Evolutionary conservation across 2,888 invertebrate genomes (phyloP).

Genomic region (Ochlodes sylvanus): DNA sequence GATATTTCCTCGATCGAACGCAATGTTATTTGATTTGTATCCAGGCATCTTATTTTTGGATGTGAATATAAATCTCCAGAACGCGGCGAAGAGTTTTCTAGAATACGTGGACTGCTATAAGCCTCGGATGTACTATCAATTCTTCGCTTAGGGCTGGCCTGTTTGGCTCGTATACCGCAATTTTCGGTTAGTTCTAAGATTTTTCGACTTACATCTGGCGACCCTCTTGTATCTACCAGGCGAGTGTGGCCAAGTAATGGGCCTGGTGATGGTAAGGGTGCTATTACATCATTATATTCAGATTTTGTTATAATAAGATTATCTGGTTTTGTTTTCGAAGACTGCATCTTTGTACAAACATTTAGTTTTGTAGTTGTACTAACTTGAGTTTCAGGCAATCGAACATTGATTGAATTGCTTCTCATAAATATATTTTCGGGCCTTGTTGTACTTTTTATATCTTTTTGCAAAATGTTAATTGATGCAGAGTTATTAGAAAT

Average conservation of each 20-base stretch:
- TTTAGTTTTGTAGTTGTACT: slow-evolving; percentile 65
- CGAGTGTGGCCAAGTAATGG: slow-evolving; percentile 93
- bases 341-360: slow-evolving; percentile 65
- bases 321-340: slow-evolving; percentile 81
- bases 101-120: slow-evolving; percentile 72
- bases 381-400: slow-evolving; percentile 81
- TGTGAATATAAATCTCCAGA: slow-evolving; percentile 75
- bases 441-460: slow-evolving; percentile 59
- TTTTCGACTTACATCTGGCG: slow-evolving; percentile 74
- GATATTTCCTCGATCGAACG: slow-evolving; percentile 85
- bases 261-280: slow-evolving; percentile 92
- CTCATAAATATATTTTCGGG: slow-evolving; percentile 82
- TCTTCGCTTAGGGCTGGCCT: slow-evolving; percentile 72
- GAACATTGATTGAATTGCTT: slow-evolving; percentile 86
- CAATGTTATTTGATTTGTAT: slow-evolving; percentile 75
- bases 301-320: slow-evolving; percentile 81
- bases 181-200: slow-evolving; percentile 51
- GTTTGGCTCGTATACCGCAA: slow-evolving; percentile 65
- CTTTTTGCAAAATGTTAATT: slow-evolving; percentile 64
- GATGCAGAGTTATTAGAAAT: slow-evolving; percentile 59
- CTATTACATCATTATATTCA: slow-evolving; percentile 78
- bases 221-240: slow-evolving; percentile 87
- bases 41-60: slow-evolving; percentile 79
- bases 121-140: slow-evolving; percentile 70
- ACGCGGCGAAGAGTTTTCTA: slow-evolving; percentile 74